These are phyloP conservation scores for Crocidura indochinensis DNA, from an alignment of 2,797 vertebrate species.

Conservation along the genomic window DNA sequence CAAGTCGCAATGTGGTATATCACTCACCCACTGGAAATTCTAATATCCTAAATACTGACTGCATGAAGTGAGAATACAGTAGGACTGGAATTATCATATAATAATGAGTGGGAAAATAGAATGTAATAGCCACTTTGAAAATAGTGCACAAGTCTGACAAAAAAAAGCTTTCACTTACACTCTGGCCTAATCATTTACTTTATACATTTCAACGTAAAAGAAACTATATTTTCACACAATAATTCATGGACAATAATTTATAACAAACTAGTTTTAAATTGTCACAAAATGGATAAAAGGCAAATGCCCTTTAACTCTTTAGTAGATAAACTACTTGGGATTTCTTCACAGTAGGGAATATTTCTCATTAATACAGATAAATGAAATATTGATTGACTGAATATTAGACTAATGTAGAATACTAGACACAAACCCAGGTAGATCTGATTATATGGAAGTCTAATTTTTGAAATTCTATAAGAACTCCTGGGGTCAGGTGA, in stretches of 20 bases:
- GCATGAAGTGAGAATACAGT: background rate
- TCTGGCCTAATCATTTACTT: background rate
- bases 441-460: no score
- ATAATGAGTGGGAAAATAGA: background rate
- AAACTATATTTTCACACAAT: background rate
- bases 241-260: background rate
- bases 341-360: background rate
- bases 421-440: background rate
- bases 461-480: background rate
- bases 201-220: background rate
- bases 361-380: slow-evolving; percentile 1
- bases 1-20: background rate
- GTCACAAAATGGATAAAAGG: background rate
- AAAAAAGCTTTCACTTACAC: background rate
- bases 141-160: background rate
- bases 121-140: background rate
- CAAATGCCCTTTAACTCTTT: background rate
- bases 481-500: background rate
- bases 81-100: rapidly evolving
- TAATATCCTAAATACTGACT: background rate
- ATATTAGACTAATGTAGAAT: background rate
- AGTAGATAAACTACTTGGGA: background rate
- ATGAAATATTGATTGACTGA: background rate
- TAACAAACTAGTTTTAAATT: background rate
- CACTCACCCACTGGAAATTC: background rate